phyloP scores from a whole-genome alignment of 2,797 vertebrate species.

The Zalophus californianus region DNA sequence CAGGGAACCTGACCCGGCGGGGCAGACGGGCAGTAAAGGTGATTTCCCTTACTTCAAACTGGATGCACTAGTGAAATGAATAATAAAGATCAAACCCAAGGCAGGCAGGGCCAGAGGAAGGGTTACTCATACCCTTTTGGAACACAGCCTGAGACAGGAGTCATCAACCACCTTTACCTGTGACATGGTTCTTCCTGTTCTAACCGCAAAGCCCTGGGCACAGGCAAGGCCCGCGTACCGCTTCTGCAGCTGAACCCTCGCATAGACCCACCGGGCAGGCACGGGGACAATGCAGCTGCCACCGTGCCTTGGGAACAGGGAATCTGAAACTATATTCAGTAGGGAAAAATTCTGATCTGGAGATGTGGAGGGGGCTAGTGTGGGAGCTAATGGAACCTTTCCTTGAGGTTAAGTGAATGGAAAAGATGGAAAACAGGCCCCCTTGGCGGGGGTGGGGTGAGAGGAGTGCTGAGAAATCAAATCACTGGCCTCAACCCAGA shows the following conservation, averaged over 20 bases:
- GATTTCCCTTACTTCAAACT: neutral
- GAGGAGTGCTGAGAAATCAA: slow-evolving; percentile 64
- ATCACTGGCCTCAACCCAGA: slow-evolving; percentile 75
- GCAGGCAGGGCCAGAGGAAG: neutral
- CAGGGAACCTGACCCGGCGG: neutral
- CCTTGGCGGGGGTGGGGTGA: neutral
- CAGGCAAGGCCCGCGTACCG: neutral
- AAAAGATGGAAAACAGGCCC: slow-evolving; percentile 48
- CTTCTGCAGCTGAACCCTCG: neutral
- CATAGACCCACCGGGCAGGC: neutral
- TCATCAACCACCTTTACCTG: slow-evolving; percentile 17
- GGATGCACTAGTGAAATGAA: neutral
- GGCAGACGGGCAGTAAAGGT: neutral
- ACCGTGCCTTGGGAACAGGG: neutral
- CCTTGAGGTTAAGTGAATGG: slow-evolving; percentile 29
- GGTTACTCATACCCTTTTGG: neutral
- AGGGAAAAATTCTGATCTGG: neutral
- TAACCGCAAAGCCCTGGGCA: neutral
- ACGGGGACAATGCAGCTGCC: neutral
- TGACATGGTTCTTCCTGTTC: slow-evolving; percentile 50
- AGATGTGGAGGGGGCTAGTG: neutral
- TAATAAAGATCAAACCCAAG: neutral
- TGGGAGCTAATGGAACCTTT: slow-evolving; percentile 53
- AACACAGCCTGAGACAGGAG: neutral
- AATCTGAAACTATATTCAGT: slow-evolving; percentile 7